Percentiles rank a stretch among this genome's conserved stretches.
These are phyloP conservation scores for Synergus itoensis DNA, from an alignment of 2,888 invertebrate genomes.

Conservation along the genomic window DNA sequence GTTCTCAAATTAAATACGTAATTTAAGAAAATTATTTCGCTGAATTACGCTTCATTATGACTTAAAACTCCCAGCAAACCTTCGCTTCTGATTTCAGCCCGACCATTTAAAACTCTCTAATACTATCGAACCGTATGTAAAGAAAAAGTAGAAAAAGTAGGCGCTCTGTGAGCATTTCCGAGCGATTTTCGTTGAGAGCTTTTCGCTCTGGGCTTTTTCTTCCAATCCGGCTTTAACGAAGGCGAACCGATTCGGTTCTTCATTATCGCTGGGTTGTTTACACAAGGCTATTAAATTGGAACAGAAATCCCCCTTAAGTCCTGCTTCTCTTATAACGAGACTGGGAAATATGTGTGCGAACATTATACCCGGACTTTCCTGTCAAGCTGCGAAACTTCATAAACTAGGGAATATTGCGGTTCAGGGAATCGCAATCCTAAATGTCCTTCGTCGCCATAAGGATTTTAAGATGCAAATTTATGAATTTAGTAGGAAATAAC, in stretches of 20 bases:
- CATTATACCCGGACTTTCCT: slow-evolving; percentile 29
- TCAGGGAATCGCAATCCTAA: slow-evolving; percentile 11
- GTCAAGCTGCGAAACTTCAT: slow-evolving; percentile 26
- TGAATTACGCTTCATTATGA: too few relatives aligned
- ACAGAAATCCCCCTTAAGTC: slow-evolving; percentile 25
- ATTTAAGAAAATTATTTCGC: too few relatives aligned
- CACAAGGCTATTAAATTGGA: slow-evolving; percentile 35
- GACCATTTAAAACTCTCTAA: background rate
- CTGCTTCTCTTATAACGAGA: background rate
- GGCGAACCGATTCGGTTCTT: slow-evolving; percentile 40
- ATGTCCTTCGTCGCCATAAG: slow-evolving; percentile 18
- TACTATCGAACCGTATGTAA: background rate
- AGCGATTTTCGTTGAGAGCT: slow-evolving; percentile 25
- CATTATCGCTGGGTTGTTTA: slow-evolving; percentile 38
- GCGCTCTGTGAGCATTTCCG: slow-evolving; percentile 1
- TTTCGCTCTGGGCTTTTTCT: slow-evolving; percentile 33
- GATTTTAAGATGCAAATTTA: background rate
- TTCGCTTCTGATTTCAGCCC: background rate
- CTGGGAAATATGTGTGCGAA: slow-evolving; percentile 5
- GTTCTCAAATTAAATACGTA: too few relatives aligned
- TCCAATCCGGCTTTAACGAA: slow-evolving; percentile 32
- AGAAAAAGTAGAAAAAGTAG: background rate
- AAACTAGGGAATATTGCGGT: slow-evolving; percentile 32
- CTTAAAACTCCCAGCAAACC: too few relatives aligned
- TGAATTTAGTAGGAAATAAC: background rate